Base-by-base conservation (phyloP, 2,113 vertebrate species). In the mouse (Mus musculus) region DNA sequence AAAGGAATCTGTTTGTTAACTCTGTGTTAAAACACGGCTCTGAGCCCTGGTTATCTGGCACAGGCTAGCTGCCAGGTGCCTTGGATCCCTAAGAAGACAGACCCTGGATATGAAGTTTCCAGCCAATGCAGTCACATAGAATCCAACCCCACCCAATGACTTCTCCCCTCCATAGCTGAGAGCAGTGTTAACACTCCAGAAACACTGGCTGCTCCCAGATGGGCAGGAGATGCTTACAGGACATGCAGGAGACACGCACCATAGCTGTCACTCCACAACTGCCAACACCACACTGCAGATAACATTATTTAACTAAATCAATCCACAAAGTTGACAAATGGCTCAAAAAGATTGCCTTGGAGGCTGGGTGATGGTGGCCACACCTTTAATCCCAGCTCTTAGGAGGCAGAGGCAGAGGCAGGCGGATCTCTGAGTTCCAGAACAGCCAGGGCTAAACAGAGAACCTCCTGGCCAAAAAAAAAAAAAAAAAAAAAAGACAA, bases 241-340 rank as follows among this genome's bases (percentile, higher is more conserved):
- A 46, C 49, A 36, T 39, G 9, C 4, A 0, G 63, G 28, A 19
- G 39, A 28, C 8, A 61, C n/a, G 0, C 13, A 16, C 26, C 39
- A 1, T 0, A 4, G 52, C 28, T 33, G 67, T 56, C 33, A 0
- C 26, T 3, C n/a, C 22, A 9, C 4, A 0, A 80, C 14, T 22
- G 7, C 46, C 26, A 3, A 67, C 33, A 17, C 30, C 3, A 8
- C 0, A 24, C 39, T 1, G 1, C 56, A 17, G 22, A 20, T 9
- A 3, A 3, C 26, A 86, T 7, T 6, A 16, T 26, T 82, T 49
- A 78, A 19, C 42, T n/a, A 49, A 13, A 49, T 16, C 24, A 59
- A 49, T 16, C 65, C 46, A 85, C 16, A 5, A 22, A 73, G 65
- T 4, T 39, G 86, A 56, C 13, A 22, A 30, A 26, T 19, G 26